These are phyloP conservation scores for Acrocephalus scirpaceus DNA, from an alignment of 2,797 vertebrate genomes.

Conservation along the genomic window DNA sequence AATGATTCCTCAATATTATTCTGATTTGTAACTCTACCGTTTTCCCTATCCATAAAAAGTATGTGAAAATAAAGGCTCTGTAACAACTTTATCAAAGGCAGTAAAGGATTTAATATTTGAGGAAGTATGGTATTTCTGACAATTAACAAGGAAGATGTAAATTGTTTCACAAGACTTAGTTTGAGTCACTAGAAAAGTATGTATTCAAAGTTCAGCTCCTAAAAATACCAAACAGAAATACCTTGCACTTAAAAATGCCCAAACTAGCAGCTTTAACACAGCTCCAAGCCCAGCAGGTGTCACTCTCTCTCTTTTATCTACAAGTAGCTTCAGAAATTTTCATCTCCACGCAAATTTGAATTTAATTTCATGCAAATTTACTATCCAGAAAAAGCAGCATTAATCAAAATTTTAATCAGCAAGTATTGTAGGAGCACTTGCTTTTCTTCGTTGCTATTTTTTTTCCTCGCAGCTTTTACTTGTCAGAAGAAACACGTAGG, in stretches of 20 bases:
- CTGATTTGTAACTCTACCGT: not conserved
- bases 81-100: not conserved
- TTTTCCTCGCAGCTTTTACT: not conserved
- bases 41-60: not conserved
- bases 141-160: not conserved
- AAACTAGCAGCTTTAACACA: not conserved
- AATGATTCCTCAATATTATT: not conserved
- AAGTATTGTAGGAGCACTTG: not conserved
- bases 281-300: slow-evolving; percentile 26
- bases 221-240: not conserved
- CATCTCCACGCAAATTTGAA: not conserved
- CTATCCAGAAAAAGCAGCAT: not conserved
- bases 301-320: not conserved
- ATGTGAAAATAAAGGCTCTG: not conserved
- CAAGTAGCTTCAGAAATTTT: not conserved
- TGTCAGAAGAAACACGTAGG: not conserved
- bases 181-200: not conserved
- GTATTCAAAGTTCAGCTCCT: not conserved
- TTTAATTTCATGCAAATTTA: slow-evolving; percentile 13
- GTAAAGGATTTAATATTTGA: not conserved
- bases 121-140: not conserved
- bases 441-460: not conserved
- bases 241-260: not conserved
- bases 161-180: not conserved
- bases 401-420: not conserved